Base-by-base conservation (phyloP, 2,797 vertebrate species). In the Melanotaenia trifasciata region DNA sequence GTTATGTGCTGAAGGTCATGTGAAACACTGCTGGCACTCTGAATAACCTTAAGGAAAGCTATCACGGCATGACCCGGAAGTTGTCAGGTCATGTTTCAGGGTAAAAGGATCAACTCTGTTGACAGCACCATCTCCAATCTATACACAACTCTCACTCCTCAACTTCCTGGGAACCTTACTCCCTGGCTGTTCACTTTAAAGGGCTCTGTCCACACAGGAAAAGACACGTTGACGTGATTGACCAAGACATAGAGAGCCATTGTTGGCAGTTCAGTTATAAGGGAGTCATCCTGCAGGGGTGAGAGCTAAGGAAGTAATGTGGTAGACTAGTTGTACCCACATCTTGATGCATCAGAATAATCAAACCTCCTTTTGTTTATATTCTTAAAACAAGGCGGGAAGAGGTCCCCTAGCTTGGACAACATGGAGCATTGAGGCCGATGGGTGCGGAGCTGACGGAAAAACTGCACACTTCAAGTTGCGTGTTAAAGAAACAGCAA, bases 401-500 rank as follows among this genome's bases (percentile, higher is more conserved):
- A 56, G 80, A 83, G 78, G 78, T 88, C 72, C 81, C 70, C 26
- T 30, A 32, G 38, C 73, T 67, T 71, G 53, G 84, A 81, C 73
- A 51, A 64, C 30, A 11, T 32, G 51, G 35, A 67, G 47, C 22
- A 10, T 6, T 50, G 63, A 80, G 50, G 72, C 72, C 67, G 72
- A 36, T 67, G 36, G 40, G 80, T 71, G 73, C 71, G 73, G 74
- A 67, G 81, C 87, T 84, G 75, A 89, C 32, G 51, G 83, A 65
- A 85, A 90, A 85, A 84, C 86, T 80, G 73, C 62, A 70, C 72
- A 91, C 92, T 94, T 94, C 91, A 90, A 86, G 89, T 93, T 93
- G 90, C 89, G 91, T 90, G 92, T 93, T 93, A 93, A 93, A 92
- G 90, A 94, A 95, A 94, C 92, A 94, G 78, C 33, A 6, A 26